Conservation (phyloP, 64 coral and sea anemone genomes). For the Anthopleura sola region DNA sequence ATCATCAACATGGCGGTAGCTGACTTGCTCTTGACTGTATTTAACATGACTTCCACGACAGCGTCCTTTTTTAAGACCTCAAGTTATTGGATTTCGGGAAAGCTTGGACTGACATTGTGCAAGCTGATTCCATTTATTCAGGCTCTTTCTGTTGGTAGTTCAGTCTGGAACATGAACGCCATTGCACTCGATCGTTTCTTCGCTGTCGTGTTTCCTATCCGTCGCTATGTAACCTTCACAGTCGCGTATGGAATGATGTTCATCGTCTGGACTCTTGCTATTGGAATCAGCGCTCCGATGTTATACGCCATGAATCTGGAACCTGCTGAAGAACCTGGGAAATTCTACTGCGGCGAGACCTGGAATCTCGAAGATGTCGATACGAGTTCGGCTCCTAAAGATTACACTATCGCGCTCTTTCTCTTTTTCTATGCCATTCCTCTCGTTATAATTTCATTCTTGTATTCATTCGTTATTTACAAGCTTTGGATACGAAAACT, state of each 20-base stretch:
- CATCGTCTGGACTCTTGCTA: conserved; percentile 50
- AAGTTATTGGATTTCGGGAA: conserved; percentile 26
- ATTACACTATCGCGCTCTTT: conserved; percentile 67
- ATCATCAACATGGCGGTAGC: conserved; percentile 87
- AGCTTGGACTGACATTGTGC: conserved; percentile 37
- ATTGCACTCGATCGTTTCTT: conserved; percentile 80
- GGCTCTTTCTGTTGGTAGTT: conserved; percentile 57
- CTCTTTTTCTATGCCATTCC: conserved; percentile 65
- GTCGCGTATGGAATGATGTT: conserved; percentile 46
- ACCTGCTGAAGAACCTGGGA: neutral
- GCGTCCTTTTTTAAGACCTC: neutral
- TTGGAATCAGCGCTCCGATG: conserved; percentile 41
- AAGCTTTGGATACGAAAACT: conserved; percentile 91
- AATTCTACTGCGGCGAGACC: conserved; percentile 35
- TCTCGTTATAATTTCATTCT: conserved; percentile 33
- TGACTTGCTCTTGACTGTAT: conserved; percentile 60
- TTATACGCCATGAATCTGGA: conserved; percentile 41
- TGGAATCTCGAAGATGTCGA: conserved; percentile 33
- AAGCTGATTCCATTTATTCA: conserved; percentile 75
- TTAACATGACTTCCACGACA: conserved; percentile 55
- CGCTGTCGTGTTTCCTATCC: conserved; percentile 71
- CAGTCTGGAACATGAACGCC: conserved; percentile 73
- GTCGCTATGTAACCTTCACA: conserved; percentile 58
- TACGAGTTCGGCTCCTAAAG: conserved; percentile 17
- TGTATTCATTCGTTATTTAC: conserved; percentile 60